Evolutionary conservation across 2,113 vertebrate species (phyloP).

Genomic region (Microcebus lehilahytsara): DNA sequence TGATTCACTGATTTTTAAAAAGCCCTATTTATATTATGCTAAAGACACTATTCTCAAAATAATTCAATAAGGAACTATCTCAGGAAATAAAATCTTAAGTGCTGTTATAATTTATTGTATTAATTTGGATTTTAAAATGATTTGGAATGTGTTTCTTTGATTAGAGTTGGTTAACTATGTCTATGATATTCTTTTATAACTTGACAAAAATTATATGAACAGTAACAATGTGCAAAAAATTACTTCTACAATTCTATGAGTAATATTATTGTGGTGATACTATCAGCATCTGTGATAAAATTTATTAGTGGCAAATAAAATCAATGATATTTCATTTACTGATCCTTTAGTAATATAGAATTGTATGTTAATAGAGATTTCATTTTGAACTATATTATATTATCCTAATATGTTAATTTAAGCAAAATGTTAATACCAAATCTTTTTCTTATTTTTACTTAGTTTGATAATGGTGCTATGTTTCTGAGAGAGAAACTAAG

Average conservation of each 20-base stretch:
- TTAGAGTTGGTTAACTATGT: background rate
- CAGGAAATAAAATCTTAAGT: background rate
- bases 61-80: background rate
- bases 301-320: background rate
- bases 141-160: background rate
- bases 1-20: constrained; percentile 21
- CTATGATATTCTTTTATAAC: background rate
- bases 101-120: background rate
- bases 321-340: background rate
- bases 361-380: background rate
- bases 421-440: background rate
- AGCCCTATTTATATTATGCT: background rate
- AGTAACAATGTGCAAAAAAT: background rate
- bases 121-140: constrained; percentile 45
- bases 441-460: background rate
- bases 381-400: background rate
- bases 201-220: background rate
- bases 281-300: background rate
- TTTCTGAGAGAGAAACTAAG: background rate
- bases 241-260: background rate
- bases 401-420: background rate
- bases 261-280: background rate
- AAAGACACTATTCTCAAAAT: background rate
- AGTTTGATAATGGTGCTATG: background rate
- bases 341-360: background rate